Evolutionary conservation across 2,888 invertebrate genomes (phyloP).

Genomic region (Philonicus albiceps): DNA sequence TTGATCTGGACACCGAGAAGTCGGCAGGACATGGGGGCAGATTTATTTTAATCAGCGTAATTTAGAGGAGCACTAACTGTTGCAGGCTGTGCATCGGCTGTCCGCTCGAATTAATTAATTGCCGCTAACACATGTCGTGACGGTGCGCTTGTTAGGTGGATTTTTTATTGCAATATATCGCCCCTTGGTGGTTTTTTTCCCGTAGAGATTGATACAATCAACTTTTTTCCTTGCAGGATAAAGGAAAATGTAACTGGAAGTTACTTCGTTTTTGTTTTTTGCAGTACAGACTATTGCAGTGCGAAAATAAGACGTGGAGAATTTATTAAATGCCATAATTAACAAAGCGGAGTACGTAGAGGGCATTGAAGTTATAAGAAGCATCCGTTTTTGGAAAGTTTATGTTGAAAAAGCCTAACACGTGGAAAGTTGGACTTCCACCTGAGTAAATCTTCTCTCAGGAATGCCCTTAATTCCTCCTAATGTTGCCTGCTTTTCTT

Average conservation of each 20-base stretch:
- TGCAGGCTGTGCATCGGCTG: not conserved
- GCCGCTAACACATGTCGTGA: not conserved
- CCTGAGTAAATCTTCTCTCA: too few relatives aligned
- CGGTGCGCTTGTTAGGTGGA: not conserved
- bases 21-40: not conserved
- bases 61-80: not conserved
- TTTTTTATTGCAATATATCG: not conserved
- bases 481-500: too few relatives aligned
- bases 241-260: not conserved
- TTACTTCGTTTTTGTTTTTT: not conserved
- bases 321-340: too few relatives aligned
- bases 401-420: too few relatives aligned
- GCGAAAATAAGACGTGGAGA: too few relatives aligned
- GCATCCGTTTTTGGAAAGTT: too few relatives aligned
- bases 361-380: too few relatives aligned
- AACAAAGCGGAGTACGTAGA: too few relatives aligned
- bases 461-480: too few relatives aligned
- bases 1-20: not conserved
- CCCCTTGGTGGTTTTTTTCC: not conserved
- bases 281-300: too few relatives aligned
- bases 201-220: not conserved
- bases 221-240: too few relatives aligned
- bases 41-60: not conserved
- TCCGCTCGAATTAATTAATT: not conserved
- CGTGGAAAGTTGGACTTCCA: too few relatives aligned